Base-by-base conservation (phyloP, 2,797 vertebrate species). In the Limnodromus scolopaceus region DNA sequence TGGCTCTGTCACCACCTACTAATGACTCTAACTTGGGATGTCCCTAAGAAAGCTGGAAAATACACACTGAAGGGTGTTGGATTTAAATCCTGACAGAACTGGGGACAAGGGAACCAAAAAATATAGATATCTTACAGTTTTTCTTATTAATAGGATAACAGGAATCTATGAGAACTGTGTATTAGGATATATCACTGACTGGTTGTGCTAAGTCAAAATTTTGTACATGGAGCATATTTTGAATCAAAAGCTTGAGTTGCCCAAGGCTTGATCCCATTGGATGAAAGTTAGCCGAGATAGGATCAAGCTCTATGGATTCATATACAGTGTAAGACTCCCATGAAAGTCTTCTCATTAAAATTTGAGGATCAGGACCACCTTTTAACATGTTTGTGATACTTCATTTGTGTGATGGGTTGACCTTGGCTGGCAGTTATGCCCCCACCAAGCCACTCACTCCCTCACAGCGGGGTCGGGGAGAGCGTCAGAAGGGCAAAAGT, bases 381-480 rank as follows among this genome's bases (percentile, higher is more conserved):
- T 76, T 34, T 53, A 51, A 64, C 4, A 28, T 38, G 13, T 68
- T 68, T 84, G 25, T 30, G 27, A 2, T 78, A 64, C 13, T 70
- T 83, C 8, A n/a, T 51, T 70, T 64, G 19, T 10, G 3, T 45
- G 36, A 28, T 57, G 36, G 16, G 13, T 63, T 54, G 48, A 63
- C 10, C 16, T 41, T 49, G 18, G 6, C 10, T 55, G 19, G 12
- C 36, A 36, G 6, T 3, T 61, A 69, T 54, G 7, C 4, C 34
- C 25, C 25, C 15, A 61, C 7, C 24, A 32, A 18, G 24, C 14
- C 32, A 22, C 9, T 60, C n/a, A 20, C 9, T 53, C 4, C 16
- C 15, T 25, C 3, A 6, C 49, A 49, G 51, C 1, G 4, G 16
- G 16, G 13, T 39, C 7, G 13, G 3, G 10, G 19, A 60, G 7